phyloP scores from a whole-genome alignment of 1,140 invertebrate genomes.

The Zaprionus lachaisei region DNA sequence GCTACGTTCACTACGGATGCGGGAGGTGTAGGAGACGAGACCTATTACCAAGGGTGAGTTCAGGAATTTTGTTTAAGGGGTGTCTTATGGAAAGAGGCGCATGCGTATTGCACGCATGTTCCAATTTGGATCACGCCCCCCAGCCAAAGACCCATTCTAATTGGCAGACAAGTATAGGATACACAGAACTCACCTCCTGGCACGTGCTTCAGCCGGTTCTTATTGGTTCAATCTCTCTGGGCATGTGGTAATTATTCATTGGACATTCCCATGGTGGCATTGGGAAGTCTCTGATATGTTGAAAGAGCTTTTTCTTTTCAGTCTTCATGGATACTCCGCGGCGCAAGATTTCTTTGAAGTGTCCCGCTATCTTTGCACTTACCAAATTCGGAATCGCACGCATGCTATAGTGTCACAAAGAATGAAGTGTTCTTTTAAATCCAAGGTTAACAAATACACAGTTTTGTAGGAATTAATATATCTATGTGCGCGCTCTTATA shows the following conservation, averaged over 20 bases:
- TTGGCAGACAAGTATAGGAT: conserved; percentile 4
- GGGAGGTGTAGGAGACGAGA: background rate
- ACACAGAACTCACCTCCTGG: background rate
- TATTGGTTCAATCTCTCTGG: conserved; percentile 22
- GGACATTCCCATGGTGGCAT: conserved; percentile 4
- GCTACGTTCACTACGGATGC: conserved; percentile 29
- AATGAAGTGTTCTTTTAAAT: background rate
- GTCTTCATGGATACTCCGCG: conserved; percentile 54
- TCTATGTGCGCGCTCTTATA: too few relatives aligned
- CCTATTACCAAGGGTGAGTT: conserved; percentile 18
- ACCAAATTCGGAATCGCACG: background rate
- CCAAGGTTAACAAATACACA: too few relatives aligned
- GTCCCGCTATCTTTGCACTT: background rate
- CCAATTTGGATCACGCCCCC: conserved; percentile 17
- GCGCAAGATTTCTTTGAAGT: conserved; percentile 38
- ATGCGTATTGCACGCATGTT: conserved; percentile 15
- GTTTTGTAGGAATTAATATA: too few relatives aligned
- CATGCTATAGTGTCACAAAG: background rate
- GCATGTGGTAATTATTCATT: conserved; percentile 1
- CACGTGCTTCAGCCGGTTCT: background rate
- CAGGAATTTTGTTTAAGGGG: conserved; percentile 3
- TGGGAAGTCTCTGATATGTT: conserved; percentile 8
- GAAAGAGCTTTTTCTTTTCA: conserved; percentile 51
- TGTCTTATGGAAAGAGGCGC: conserved; percentile 14
- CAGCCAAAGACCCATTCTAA: background rate